Base-by-base conservation (phyloP, 2,888 invertebrate genomes). In the Octonoba sinensis region DNA sequence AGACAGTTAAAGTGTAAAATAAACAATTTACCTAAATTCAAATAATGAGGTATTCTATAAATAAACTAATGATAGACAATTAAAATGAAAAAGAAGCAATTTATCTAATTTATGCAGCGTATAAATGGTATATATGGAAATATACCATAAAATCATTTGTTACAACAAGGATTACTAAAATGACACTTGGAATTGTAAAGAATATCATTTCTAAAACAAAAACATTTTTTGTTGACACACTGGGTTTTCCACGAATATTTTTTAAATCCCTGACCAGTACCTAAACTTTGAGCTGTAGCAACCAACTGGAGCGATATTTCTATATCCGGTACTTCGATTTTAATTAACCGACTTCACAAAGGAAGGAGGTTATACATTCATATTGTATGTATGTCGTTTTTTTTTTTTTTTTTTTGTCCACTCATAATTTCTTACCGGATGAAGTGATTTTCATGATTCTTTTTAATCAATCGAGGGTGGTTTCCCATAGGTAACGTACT, bases 211-310 rank as follows among this genome's bases (percentile, higher is more conserved):
- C 56, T 62, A 70, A 64, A 62, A 70, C 64, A 77, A 70, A 56
- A 20, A 70, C 56, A 56, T 56, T 70, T 64, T 70, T 75, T 75
- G 75, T 75, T 75, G 66, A 75, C 59, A 75, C 75, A 75, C 75
- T 75, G 66, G 66, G 59, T 75, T 75, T 75, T 75, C 66, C 75
- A 75, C 67, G 75, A 75, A 75, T 49, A 67, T 75, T 75, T 75
- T 75, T 67, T 75, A 75, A 75, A 66, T 75, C 66, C 75, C 67
- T 75, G 75, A 75, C 59, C 66, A 69, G 75, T 67, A 62, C 75
- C 69, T 76, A 76, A 76, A 76, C 67, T 76, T 76, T 76, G 75
- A 76, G 75, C 75, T 76, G 75, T 67, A 76, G 75, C 75, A 75
- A 75, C 75, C 60, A 54, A 76, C 69, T 54, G 62, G 75, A 76